Percentiles rank a stretch among this genome's conserved stretches.
Evolutionary conservation across 2,113 vertebrate genomes (phyloP).

Genomic region (Trachemys scripta): DNA sequence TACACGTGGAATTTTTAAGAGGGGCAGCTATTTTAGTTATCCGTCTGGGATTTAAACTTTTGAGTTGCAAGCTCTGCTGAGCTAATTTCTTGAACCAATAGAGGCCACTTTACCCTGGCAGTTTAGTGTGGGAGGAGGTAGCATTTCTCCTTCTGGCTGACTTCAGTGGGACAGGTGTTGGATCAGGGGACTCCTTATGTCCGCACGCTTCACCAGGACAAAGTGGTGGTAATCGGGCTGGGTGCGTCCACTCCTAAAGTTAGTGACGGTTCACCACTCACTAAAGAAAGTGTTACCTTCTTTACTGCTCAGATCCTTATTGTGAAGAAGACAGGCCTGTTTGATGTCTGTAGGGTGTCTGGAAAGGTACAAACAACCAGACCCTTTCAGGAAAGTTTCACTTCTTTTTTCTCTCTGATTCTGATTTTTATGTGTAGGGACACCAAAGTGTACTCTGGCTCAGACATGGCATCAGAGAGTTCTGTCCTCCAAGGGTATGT

Average conservation of each 20-base stretch:
- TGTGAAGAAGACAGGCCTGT: neutral
- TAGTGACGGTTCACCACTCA: neutral
- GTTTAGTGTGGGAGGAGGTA: neutral
- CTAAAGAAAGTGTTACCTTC: neutral
- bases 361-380: neutral
- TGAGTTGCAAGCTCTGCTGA: neutral
- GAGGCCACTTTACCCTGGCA: neutral
- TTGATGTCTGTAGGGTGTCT: neutral
- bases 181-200: neutral
- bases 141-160: neutral
- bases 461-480: neutral
- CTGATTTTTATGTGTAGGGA: neutral
- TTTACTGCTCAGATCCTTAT: neutral
- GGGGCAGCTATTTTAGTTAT: neutral
- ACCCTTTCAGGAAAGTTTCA: neutral
- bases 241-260: neutral
- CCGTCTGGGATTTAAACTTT: neutral
- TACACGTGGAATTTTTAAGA: neutral
- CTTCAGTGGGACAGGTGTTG: neutral
- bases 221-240: neutral
- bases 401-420: neutral
- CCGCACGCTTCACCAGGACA: neutral
- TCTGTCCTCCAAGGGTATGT: neutral
- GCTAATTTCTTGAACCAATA: neutral
- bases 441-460: neutral